Base-by-base conservation (phyloP, 2,113 vertebrate species). In the Balaenoptera acutorostrata region DNA sequence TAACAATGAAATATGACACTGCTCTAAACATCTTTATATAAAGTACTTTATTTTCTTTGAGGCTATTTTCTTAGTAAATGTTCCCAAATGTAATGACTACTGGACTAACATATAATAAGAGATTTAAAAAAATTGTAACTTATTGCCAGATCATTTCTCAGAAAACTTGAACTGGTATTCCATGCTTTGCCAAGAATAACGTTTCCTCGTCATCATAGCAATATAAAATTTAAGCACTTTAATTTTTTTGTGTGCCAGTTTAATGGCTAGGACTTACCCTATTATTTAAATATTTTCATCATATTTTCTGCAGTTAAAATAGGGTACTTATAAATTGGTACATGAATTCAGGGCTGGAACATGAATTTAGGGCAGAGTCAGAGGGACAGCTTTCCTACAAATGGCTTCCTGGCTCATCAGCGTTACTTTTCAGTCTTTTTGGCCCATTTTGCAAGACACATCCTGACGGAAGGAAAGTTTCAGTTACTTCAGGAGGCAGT, bases 261-360 rank as follows among this genome's bases (percentile, higher is more conserved):
- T 95, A 71, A 90, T 96, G 81, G n/a, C 85, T 90, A 55, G 29
- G 29, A 83, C 49, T 96, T 95, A 55, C 29, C 31, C 72, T 80
- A 39, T 96, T 89, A 91, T 49, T 92, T 64, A 80, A 52, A 82
- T 63, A 31, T 88, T 88, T 95, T 94, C 61, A 88, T 95, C 44
- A 52, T 93, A 63, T 55, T 91, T 92, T 66, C 63, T 88, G 74
- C 44, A 2, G 68, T 49, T 95, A 95, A 96, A 96, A 71, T 69
- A 87, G 74, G 46, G 86, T 89, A 2, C 46, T 88, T 93, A 36
- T 57, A 71, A 72, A 96, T 94, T 71, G 41, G 85, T 71, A 44
- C 86, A 59, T 44, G 77, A 63, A 82, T 96, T 61, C 63, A 88
- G 91, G 88, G 46, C 85, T 88, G 41, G 85, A 72, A 49, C 82